phyloP scores from a whole-genome alignment of 30 jellyfish, hydroid and myxozoan species.

The Sanderia malayensis region DNA sequence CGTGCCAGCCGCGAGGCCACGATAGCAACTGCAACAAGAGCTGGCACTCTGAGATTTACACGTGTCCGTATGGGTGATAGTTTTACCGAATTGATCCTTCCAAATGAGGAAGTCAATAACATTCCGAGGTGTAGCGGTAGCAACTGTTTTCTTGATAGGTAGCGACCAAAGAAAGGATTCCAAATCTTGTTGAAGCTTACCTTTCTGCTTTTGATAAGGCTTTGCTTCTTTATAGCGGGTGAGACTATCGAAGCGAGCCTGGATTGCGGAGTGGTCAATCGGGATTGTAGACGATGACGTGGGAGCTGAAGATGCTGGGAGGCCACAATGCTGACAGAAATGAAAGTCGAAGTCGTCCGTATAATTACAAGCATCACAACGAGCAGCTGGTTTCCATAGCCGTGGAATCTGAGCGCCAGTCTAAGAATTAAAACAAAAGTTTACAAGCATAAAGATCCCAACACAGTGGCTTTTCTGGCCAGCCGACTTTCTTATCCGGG shows the following conservation, averaged over 20 bases:
- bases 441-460: too few species aligned
- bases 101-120: constrained; percentile 5
- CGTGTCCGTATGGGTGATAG: constrained; percentile 5
- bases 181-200: constrained; percentile 8
- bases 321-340: constrained; percentile 14
- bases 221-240: background rate
- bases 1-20: background rate
- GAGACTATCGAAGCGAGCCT: constrained; percentile 4
- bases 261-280: too few species aligned
- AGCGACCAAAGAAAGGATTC: background rate
- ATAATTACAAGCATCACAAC: background rate
- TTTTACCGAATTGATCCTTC: too few species aligned
- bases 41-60: background rate
- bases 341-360: constrained; percentile 2
- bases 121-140: constrained; percentile 2
- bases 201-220: constrained; percentile 7
- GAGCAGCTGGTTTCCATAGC: constrained; percentile 19
- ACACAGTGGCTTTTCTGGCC: background rate
- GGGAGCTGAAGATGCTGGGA: too few species aligned
- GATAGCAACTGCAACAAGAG: background rate
- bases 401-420: constrained; percentile 10
- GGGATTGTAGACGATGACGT: too few species aligned
- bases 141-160: background rate
- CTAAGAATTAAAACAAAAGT: background rate
- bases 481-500: too few species aligned